Evolutionary conservation across 64 coral and sea anemone species (phyloP).

Genomic region (Hydrozoanthus tunicans): DNA sequence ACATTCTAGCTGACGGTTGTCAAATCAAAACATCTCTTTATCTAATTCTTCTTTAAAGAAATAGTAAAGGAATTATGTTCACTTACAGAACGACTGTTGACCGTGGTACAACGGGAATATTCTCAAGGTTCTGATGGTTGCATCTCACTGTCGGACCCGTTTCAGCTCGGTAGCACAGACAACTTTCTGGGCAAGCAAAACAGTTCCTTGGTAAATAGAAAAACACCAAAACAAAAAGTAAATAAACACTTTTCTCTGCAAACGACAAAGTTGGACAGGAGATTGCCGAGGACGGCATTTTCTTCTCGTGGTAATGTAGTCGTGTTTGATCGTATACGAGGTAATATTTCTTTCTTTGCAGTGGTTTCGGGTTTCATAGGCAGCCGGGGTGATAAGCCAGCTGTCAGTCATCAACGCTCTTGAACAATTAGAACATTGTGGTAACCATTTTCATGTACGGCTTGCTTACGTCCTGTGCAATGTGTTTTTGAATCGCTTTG

Average conservation of each 20-base stretch:
- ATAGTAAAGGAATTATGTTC: neutral
- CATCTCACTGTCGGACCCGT: slow-evolving; percentile 82
- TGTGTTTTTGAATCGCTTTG: slow-evolving; percentile 23
- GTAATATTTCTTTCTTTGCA: slow-evolving; percentile 5
- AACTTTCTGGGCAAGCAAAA: slow-evolving; percentile 65
- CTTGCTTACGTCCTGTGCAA: slow-evolving; percentile 9
- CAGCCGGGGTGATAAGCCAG: neutral
- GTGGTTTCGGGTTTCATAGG: slow-evolving; percentile 26
- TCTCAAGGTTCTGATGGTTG: slow-evolving; percentile 64
- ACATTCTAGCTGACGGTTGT: neutral
- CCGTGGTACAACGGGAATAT: slow-evolving; percentile 70
- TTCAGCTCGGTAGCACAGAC: slow-evolving; percentile 74
- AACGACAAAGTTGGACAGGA: neutral
- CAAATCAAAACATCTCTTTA: neutral
- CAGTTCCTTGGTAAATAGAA: slow-evolving; percentile 34
- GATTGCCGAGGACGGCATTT: slow-evolving; percentile 14
- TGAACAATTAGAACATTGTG: slow-evolving; percentile 54
- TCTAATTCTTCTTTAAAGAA: neutral
- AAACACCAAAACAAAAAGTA: slow-evolving; percentile 35
- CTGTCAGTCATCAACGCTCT: slow-evolving; percentile 37
- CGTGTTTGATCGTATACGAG: slow-evolving; percentile 19
- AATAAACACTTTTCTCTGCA: slow-evolving; percentile 34
- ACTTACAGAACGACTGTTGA: slow-evolving; percentile 90
- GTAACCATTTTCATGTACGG: neutral
- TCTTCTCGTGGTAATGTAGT: slow-evolving; percentile 30